Conservation (phyloP, 1,140 invertebrate species). For the Saxidomus purpurata region DNA sequence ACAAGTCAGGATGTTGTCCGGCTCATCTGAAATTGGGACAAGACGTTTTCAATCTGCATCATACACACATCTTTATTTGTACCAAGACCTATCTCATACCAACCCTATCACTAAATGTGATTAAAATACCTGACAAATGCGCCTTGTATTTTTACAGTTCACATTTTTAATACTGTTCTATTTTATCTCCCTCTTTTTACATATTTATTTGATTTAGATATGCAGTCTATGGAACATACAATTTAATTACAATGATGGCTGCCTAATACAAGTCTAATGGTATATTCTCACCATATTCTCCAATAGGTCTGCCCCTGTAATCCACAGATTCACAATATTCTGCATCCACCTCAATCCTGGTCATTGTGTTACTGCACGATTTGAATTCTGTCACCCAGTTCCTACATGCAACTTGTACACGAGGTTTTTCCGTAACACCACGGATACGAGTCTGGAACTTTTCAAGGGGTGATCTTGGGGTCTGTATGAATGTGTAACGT, state of each 20-base stretch:
- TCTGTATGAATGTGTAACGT: slow-evolving; percentile 97
- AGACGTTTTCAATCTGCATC: not conserved
- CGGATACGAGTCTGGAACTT: slow-evolving; percentile 97
- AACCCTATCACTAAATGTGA: no score
- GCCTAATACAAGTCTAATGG: no score
- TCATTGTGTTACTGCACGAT: slow-evolving; percentile 94
- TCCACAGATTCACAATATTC: slow-evolving; percentile 98
- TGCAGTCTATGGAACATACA: no score
- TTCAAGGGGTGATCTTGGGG: slow-evolving; percentile 91
- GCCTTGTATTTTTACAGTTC: no score
- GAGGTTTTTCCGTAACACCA: slow-evolving; percentile 96
- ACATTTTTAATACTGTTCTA: no score
- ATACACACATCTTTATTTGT: not conserved
- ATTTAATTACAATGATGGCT: no score
- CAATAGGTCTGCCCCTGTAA: slow-evolving; percentile 96
- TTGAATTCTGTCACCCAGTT: slow-evolving; percentile 96
- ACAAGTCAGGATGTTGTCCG: slow-evolving; percentile 98
- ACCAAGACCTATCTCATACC: no score
- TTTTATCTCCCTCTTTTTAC: no score
- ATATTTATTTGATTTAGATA: no score
- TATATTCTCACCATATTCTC: slow-evolving; percentile 85
- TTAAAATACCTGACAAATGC: no score
- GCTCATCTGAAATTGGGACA: slow-evolving; percentile 90
- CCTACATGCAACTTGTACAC: slow-evolving; percentile 97
- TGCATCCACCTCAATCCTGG: slow-evolving; percentile 96